Percentiles rank a stretch among this genome's conserved stretches.
Evolutionary conservation across 2,113 vertebrate genomes (phyloP).

Genomic region (Caracal caracal): DNA sequence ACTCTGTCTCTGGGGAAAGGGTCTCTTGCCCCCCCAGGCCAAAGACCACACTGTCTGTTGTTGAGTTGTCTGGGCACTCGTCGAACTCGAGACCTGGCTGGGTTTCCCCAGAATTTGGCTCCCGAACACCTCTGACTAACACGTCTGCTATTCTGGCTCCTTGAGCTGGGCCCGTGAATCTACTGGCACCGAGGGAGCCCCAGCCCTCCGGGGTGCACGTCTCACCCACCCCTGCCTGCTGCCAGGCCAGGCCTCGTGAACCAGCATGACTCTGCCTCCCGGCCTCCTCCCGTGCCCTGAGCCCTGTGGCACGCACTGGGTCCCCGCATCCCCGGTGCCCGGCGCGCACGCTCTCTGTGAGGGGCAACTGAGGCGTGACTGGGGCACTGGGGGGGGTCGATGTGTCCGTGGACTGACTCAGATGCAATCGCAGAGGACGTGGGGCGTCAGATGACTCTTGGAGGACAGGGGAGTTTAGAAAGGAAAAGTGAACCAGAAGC

Average conservation of each 20-base stretch:
- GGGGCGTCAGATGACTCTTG: rapidly evolving
- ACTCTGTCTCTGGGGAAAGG: not conserved
- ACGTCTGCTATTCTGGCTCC: not conserved
- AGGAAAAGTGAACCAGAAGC: rapidly evolving
- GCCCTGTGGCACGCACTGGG: rapidly evolving
- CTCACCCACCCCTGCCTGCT: rapidly evolving
- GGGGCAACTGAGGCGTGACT: rapidly evolving
- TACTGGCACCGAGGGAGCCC: rapidly evolving
- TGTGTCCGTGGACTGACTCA: rapidly evolving
- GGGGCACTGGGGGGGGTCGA: not conserved
- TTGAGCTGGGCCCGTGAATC: not conserved
- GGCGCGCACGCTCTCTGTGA: rapidly evolving
- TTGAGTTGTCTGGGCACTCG: not conserved
- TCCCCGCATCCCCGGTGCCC: rapidly evolving
- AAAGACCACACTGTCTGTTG: not conserved
- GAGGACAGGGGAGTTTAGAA: rapidly evolving
- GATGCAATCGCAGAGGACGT: rapidly evolving
- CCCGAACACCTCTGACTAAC: not conserved
- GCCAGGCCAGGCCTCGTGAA: rapidly evolving
- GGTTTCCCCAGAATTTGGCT: not conserved
- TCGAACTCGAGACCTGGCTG: not conserved
- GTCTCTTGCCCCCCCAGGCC: rapidly evolving
- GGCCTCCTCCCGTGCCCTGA: rapidly evolving
- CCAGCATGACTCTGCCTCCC: rapidly evolving
- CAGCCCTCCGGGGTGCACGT: rapidly evolving